A percentile compares a stretch with the other conserved stretches of the same genome.
These are phyloP conservation scores for Pollachius pollachius DNA, from an alignment of 2,113 vertebrate species.

Conservation along the genomic window DNA sequence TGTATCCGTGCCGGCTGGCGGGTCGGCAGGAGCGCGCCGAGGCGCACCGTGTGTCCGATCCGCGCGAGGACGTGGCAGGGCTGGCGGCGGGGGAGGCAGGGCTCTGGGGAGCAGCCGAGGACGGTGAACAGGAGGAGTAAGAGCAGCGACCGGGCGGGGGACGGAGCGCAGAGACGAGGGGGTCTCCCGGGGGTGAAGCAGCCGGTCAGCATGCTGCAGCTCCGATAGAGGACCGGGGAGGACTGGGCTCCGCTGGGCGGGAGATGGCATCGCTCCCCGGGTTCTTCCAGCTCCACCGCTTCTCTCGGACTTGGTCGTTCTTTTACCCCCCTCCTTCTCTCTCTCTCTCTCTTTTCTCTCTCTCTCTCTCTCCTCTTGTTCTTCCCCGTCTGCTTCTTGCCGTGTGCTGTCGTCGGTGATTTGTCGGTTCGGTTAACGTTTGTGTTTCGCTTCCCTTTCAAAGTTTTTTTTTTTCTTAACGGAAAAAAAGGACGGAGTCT, in stretches of 20 bases:
- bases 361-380: background rate
- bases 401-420: constrained; percentile 38
- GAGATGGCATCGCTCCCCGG: constrained; percentile 76
- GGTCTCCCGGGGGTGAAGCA: constrained; percentile 49
- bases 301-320: constrained; percentile 59
- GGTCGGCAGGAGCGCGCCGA: constrained; percentile 81
- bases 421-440: constrained; percentile 22
- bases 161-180: constrained; percentile 45
- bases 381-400: background rate
- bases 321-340: constrained; percentile 15
- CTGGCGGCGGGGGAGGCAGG: constrained; percentile 73
- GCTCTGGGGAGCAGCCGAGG: constrained; percentile 58
- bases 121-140: constrained; percentile 48
- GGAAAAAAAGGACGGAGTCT: constrained; percentile 29
- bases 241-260: constrained; percentile 65
- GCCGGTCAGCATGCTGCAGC: constrained; percentile 68
- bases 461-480: constrained; percentile 46
- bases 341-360: background rate
- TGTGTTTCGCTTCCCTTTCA: constrained; percentile 46
- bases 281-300: constrained; percentile 60
- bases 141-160: constrained; percentile 9
- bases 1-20: constrained; percentile 74
- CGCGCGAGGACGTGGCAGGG: constrained; percentile 79
- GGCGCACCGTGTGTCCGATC: constrained; percentile 81
- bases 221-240: constrained; percentile 64